Evolutionary conservation across 2,888 invertebrate species (phyloP).

Genomic region (Lacanobia wlatinum): DNA sequence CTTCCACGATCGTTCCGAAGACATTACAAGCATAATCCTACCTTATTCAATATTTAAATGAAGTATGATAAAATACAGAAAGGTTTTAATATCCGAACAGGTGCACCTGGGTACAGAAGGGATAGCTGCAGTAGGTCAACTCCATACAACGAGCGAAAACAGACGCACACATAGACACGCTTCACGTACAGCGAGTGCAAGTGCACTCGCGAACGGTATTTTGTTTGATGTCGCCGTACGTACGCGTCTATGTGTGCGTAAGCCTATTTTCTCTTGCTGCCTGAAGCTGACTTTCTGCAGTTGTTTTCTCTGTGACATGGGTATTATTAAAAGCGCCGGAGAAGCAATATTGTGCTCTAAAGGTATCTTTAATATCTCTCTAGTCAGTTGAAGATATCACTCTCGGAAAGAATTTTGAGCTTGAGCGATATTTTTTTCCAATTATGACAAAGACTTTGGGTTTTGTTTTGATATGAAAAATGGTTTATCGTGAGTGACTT

Average conservation of each 20-base stretch:
- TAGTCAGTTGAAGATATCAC: constrained; percentile 46
- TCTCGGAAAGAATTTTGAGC: constrained; percentile 26
- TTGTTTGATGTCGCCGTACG: not conserved
- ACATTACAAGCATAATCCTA: constrained; percentile 69
- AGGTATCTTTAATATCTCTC: constrained; percentile 44
- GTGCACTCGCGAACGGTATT: not conserved
- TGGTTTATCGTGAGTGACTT: not conserved
- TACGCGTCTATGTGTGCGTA: not conserved
- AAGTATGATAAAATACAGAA: constrained; percentile 71
- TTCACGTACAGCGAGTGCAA: not conserved
- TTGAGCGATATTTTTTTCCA: constrained; percentile 27
- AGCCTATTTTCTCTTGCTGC: no score
- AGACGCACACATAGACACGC: not conserved
- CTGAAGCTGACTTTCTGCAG: constrained; percentile 16
- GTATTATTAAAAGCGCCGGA: constrained; percentile 46
- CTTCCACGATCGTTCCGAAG: constrained; percentile 46
- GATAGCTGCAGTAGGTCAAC: constrained; percentile 10
- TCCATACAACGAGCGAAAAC: not conserved
- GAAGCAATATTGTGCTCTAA: constrained; percentile 51
- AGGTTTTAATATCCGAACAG: constrained; percentile 68
- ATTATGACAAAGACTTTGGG: constrained; percentile 21
- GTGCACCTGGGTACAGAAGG: constrained; percentile 27
- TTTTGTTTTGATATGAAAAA: constrained; percentile 30
- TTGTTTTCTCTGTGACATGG: not conserved
- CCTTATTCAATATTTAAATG: constrained; percentile 72